These are phyloP conservation scores for Brenthis hecate DNA, from an alignment of 2,888 invertebrate genomes.

Conservation along the genomic window DNA sequence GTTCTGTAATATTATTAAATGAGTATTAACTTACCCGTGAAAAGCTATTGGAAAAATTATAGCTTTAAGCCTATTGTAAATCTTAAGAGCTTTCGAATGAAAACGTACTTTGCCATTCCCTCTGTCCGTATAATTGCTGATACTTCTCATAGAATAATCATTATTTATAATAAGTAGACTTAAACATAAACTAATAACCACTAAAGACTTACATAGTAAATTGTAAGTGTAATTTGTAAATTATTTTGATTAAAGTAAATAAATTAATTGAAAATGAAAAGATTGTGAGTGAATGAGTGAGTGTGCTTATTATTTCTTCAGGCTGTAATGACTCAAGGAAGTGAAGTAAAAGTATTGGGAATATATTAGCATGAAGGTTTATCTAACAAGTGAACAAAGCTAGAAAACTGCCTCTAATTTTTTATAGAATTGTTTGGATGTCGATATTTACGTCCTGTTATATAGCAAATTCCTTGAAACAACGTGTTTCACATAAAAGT, in stretches of 20 bases:
- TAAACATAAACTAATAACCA: no score
- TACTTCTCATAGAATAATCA: conserved; percentile 1
- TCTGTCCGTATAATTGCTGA: conserved; percentile 11
- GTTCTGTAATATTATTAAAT: neutral
- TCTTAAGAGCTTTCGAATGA: conserved; percentile 6
- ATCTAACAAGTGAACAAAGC: no score
- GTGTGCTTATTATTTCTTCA: no score
- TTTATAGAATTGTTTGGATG: no score
- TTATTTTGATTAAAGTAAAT: no score
- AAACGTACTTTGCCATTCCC: neutral
- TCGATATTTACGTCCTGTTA: neutral
- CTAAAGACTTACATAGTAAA: no score
- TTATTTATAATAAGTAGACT: neutral
- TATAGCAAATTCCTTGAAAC: conserved; percentile 18
- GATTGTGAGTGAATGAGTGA: neutral
- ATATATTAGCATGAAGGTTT: no score
- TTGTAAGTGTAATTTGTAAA: no score
- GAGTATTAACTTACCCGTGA: conserved; percentile 1
- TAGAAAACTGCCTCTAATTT: no score
- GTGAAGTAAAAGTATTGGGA: no score
- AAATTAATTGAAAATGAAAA: no score
- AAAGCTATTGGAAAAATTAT: conserved; percentile 9
- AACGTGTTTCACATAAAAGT: conserved; percentile 44
- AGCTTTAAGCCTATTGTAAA: conserved; percentile 1
- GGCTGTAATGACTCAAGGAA: no score